Percentiles rank a stretch among this genome's conserved stretches.
Evolutionary conservation across 2,113 vertebrate genomes (phyloP).

Genomic region (Albula goreensis): DNA sequence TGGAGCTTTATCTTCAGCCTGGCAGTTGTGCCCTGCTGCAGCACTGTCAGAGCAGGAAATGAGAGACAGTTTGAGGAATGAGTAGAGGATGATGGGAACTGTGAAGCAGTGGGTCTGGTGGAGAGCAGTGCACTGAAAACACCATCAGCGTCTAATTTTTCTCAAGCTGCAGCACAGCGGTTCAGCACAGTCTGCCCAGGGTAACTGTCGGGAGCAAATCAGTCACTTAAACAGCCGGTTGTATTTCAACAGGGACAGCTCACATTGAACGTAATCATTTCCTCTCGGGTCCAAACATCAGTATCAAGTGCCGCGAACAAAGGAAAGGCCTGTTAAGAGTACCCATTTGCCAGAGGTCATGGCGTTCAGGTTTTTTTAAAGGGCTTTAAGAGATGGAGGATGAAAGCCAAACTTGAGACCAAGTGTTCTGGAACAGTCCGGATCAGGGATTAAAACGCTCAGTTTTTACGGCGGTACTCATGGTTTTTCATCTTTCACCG

Average conservation of each 20-base stretch:
- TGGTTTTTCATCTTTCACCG: background rate
- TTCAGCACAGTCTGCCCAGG: background rate
- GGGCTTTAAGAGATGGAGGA: background rate
- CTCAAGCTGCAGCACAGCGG: background rate
- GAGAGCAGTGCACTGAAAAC: background rate
- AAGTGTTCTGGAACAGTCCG: background rate
- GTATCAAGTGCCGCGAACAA: background rate
- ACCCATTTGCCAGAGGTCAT: background rate
- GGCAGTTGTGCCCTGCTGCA: background rate
- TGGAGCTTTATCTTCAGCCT: background rate
- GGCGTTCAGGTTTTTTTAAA: background rate
- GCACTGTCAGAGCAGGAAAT: background rate
- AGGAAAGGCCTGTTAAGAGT: background rate
- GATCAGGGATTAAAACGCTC: slow-evolving; percentile 11
- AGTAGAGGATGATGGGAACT: too few species aligned
- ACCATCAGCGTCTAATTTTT: background rate
- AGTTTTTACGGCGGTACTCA: background rate
- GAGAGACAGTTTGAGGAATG: background rate
- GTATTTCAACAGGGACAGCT: background rate
- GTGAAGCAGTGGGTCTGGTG: background rate
- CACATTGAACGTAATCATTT: background rate
- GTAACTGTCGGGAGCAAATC: background rate
- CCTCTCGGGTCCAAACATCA: background rate
- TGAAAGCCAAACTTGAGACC: slow-evolving; percentile 3
- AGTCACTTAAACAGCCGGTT: background rate